A percentile compares a stretch with the other conserved stretches of the same genome.
Evolutionary conservation across 53 echinoderm and acorn worm species (phyloP).

Genomic region (Holothuria scabra): DNA sequence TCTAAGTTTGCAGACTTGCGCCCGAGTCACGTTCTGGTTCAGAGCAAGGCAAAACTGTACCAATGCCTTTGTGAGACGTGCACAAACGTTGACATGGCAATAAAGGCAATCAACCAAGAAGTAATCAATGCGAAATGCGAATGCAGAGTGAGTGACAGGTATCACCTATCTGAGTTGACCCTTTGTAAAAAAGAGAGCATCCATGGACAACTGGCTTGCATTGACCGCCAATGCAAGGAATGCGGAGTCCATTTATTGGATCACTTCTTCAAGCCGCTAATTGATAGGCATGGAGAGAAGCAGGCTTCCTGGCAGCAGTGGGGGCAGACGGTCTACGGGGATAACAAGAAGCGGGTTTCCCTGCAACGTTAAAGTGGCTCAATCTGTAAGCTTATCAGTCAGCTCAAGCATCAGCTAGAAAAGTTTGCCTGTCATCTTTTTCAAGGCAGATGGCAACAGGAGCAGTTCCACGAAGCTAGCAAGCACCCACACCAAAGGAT

Average conservation of each 20-base stretch:
- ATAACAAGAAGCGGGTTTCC: background rate
- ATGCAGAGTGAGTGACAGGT: slow-evolving; percentile 3
- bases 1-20: slow-evolving; percentile 25
- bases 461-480: background rate
- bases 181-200: background rate
- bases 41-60: slow-evolving; percentile 17
- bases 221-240: background rate
- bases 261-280: background rate
- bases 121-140: background rate
- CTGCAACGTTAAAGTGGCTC: background rate
- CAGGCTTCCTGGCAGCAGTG: slow-evolving; percentile 8
- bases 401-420: background rate
- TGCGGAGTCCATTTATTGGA: background rate
- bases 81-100: slow-evolving; percentile 40
- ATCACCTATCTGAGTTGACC: slow-evolving; percentile 19
- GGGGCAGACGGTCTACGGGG: background rate
- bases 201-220: background rate
- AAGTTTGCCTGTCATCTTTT: slow-evolving; percentile 3
- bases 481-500: no score
- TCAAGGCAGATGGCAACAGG: slow-evolving; percentile 28
- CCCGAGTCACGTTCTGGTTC: slow-evolving; percentile 26
- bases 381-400: background rate
- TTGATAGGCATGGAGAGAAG: background rate
- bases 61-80: slow-evolving; percentile 48
- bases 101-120: slow-evolving; percentile 5